Evolutionary conservation across 1,140 invertebrate species (phyloP).

Genomic region (Stegodyphus mimosarum): DNA sequence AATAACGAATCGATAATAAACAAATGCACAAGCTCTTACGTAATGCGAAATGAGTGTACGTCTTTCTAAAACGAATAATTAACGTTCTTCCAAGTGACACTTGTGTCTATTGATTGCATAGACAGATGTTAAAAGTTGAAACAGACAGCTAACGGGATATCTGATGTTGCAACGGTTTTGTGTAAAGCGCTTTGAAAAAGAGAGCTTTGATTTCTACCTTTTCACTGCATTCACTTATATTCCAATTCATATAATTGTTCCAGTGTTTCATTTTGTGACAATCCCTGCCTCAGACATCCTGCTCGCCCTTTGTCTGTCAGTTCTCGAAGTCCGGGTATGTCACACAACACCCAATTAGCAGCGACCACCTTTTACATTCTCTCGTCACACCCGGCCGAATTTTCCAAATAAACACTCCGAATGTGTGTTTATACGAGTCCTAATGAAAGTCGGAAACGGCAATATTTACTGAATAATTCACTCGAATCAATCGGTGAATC

Average conservation of each 20-base stretch:
- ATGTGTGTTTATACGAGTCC: neutral
- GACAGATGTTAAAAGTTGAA: too few species aligned
- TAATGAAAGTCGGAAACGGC: neutral
- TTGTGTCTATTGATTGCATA: too few species aligned
- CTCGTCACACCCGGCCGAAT: neutral
- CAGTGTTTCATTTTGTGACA: too few species aligned
- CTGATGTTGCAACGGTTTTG: too few species aligned
- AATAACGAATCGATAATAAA: too few species aligned
- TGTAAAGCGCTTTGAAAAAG: neutral
- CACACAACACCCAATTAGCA: conserved; percentile 34
- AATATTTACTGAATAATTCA: conserved; percentile 8
- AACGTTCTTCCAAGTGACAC: too few species aligned
- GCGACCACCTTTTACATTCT: neutral
- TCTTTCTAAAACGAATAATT: too few species aligned
- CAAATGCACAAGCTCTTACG: too few species aligned
- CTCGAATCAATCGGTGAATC: conserved; percentile 32
- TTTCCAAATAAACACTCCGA: conserved; percentile 4
- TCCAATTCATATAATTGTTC: too few species aligned
- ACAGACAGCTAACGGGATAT: too few species aligned
- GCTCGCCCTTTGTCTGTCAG: neutral
- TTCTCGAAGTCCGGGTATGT: conserved; percentile 14
- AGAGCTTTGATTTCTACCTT: neutral
- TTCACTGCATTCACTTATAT: too few species aligned
- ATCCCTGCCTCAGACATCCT: neutral
- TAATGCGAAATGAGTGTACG: too few species aligned